Base-by-base conservation (phyloP, 2,797 vertebrate species). In the Hybognathus amarus region DNA sequence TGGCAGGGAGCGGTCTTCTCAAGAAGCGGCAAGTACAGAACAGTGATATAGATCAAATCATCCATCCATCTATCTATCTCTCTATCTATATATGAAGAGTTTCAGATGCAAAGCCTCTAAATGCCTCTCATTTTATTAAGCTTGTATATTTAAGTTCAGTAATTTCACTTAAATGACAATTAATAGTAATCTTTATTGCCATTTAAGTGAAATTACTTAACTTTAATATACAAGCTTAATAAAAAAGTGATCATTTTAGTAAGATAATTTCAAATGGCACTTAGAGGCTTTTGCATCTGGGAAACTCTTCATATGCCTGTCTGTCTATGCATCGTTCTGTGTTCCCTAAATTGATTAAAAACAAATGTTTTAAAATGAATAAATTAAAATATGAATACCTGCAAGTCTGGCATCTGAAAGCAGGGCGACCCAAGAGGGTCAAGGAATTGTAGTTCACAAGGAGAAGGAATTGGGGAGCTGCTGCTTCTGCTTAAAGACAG, bases 381-480 rank as follows among this genome's bases (percentile, higher is more conserved):
- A 79, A 27, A 63, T 40, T 2, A 15, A 77, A 64, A 15, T 1
- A 64, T 47, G 64, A 1, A 47, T 91, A 94, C 92, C 92, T 93
- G 91, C 85, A 90, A 89, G 77, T 91, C 86, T 85, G 87, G 90
- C 90, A 92, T 91, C 87, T 91, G 91, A 50, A 89, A 84, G 85
- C 88, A 87, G 86, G 85, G 78, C 1, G 88, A 89, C 78, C 82
- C 88, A 56, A 81, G 22, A 56, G 90, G 83, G 17, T 89, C 87
- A 80, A 86, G 89, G 83, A 86, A 85, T 87, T 85, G 83, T 5
- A 61, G 73, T 45, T 61, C 80, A 12, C 71, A 87, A 81, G 86
- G 87, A 56, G 80, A 86, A 70, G 80, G 13, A 50, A 82, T 54
- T 27, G 89, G 84, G 82, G 70, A 87, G 73, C 85, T 66, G 33